Percentiles rank a stretch among this genome's conserved stretches.
phyloP scores from a whole-genome alignment of 2,888 invertebrate species.

The Amphimallon solstitiale region DNA sequence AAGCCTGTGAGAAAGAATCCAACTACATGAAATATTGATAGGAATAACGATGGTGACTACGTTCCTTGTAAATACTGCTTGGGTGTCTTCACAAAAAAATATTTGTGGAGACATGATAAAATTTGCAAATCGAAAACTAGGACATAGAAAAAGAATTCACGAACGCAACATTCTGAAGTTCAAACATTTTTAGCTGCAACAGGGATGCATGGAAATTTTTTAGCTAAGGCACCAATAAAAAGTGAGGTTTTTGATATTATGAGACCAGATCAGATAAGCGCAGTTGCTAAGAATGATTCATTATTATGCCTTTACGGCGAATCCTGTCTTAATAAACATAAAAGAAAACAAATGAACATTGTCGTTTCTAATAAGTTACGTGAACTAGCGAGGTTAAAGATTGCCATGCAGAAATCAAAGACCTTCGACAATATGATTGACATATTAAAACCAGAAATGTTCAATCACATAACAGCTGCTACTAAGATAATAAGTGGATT shows the following conservation, averaged over 20 bases:
- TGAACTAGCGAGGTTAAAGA: slow-evolving; percentile 40
- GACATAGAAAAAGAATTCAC: slow-evolving; percentile 8
- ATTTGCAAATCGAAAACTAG: slow-evolving; percentile 21
- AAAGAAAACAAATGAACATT: slow-evolving; percentile 45
- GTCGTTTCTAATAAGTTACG: slow-evolving; percentile 41
- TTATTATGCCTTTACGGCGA: slow-evolving; percentile 43
- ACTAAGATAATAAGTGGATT: no score
- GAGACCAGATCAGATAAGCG: slow-evolving; percentile 38
- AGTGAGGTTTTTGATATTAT: slow-evolving; percentile 36
- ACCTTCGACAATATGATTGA: slow-evolving; percentile 40
- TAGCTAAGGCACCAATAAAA: no score
- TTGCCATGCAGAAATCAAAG: slow-evolving; percentile 41
- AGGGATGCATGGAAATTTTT: no score
- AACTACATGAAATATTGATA: slow-evolving; percentile 30
- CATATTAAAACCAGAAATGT: background rate
- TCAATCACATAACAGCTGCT: no score
- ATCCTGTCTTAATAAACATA: slow-evolving; percentile 42
- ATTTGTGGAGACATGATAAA: slow-evolving; percentile 33
- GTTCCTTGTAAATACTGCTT: slow-evolving; percentile 33
- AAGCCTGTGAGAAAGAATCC: background rate
- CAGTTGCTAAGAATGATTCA: slow-evolving; percentile 38
- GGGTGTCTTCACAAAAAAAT: slow-evolving; percentile 35
- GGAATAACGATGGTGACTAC: slow-evolving; percentile 1
- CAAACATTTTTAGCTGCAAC: no score
- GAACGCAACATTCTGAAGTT: no score